These are phyloP conservation scores for Trichomalopsis sarcophagae DNA, from an alignment of 1,140 invertebrate genomes.

Conservation along the genomic window DNA sequence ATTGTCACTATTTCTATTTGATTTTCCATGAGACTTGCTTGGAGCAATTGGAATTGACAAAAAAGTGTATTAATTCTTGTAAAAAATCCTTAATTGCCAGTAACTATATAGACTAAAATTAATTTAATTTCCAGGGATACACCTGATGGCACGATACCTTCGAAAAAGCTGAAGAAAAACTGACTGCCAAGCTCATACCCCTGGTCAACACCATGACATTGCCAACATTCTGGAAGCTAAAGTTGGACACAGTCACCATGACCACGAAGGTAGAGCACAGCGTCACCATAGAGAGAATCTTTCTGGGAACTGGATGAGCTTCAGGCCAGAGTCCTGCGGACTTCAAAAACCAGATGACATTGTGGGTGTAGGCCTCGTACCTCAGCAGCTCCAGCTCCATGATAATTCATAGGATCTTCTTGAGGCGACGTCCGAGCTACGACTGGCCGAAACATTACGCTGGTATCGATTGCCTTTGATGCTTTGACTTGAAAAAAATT, in stretches of 20 bases:
- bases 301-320: not conserved
- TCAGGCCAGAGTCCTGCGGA: not conserved
- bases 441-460: not conserved
- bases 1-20: not conserved
- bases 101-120: too few relatives aligned
- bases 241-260: slow-evolving; percentile 12
- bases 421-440: not conserved
- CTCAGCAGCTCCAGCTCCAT: not conserved
- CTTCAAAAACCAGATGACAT: not conserved
- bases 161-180: slow-evolving; percentile 26
- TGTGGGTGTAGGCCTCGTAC: not conserved
- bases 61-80: too few relatives aligned
- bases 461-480: not conserved
- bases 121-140: too few relatives aligned
- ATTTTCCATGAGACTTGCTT: not conserved
- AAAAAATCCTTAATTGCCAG: too few relatives aligned
- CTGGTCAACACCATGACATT: slow-evolving; percentile 48
- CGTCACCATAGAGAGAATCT: not conserved
- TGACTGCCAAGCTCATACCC: slow-evolving; percentile 33
- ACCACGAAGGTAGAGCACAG: slow-evolving; percentile 28
- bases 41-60: too few relatives aligned
- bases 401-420: not conserved
- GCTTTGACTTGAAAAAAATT: not conserved
- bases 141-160: slow-evolving; percentile 34
- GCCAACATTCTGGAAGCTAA: not conserved